Conservation (phyloP, 2,113 vertebrate species). For the Sorex fumeus region DNA sequence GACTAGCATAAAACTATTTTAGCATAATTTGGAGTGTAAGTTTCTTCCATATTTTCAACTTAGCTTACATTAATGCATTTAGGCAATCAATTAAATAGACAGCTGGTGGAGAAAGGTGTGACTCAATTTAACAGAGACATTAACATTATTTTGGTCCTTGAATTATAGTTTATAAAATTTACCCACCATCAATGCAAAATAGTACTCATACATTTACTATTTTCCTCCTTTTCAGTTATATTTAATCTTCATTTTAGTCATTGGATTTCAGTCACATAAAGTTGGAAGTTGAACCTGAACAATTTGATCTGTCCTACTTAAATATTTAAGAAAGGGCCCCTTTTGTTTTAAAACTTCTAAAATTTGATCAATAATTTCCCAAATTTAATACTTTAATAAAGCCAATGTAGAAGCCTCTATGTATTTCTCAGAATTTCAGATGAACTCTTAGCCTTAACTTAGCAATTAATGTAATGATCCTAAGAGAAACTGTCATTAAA, state of each 20-base stretch:
- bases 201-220: background rate
- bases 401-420: slow-evolving; percentile 9
- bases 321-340: background rate
- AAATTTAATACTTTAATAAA: slow-evolving; percentile 24
- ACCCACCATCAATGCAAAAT: background rate
- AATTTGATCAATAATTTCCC: slow-evolving; percentile 13
- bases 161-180: too few species aligned
- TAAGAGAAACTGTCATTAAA: background rate
- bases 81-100: background rate
- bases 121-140: background rate
- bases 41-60: background rate
- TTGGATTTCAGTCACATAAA: slow-evolving; percentile 5
- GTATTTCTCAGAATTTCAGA: background rate
- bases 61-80: too few species aligned
- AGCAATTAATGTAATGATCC: slow-evolving; percentile 16
- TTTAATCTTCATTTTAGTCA: slow-evolving; percentile 24
- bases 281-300: background rate
- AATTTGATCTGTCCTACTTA: background rate
- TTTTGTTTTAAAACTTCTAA: background rate
- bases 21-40: background rate
- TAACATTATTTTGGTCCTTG: too few species aligned
- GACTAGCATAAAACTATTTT: background rate
- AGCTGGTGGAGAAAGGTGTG: background rate
- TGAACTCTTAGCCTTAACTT: background rate
- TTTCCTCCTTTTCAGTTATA: background rate